These are phyloP conservation scores for Dolichotis patagonum DNA, from an alignment of 2,113 vertebrate species.

Conservation along the genomic window DNA sequence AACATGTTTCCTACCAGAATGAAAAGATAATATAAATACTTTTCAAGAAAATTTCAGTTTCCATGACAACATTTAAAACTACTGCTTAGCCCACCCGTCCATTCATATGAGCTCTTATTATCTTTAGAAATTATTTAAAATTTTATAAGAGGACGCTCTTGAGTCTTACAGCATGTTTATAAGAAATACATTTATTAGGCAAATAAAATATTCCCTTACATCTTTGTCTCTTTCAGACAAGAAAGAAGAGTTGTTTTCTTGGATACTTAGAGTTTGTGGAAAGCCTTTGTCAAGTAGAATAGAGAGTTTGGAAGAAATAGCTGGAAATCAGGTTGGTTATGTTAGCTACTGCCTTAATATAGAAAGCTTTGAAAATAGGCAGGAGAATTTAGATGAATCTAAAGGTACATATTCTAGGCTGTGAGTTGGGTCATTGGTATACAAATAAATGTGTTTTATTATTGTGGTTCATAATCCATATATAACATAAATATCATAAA, in stretches of 20 bases:
- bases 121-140: constrained; percentile 60
- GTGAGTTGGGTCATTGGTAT: not conserved
- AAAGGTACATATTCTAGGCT: not conserved
- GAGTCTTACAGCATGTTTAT: constrained; percentile 35
- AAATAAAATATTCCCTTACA: constrained; percentile 35
- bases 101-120: constrained; percentile 48
- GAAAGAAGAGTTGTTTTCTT: constrained; percentile 44
- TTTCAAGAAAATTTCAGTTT: constrained; percentile 63
- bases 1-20: constrained; percentile 50
- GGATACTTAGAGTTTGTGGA: not conserved
- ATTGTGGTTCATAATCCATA: not conserved
- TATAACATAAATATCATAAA: constrained; percentile 30
- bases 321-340: constrained; percentile 3
- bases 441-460: constrained; percentile 38
- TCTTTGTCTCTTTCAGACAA: constrained; percentile 61
- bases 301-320: constrained; percentile 39
- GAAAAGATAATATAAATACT: constrained; percentile 54
- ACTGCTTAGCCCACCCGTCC: constrained; percentile 31
- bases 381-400: not conserved
- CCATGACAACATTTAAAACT: constrained; percentile 54
- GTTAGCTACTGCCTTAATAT: not conserved
- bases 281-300: not conserved
- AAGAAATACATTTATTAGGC: constrained; percentile 48
- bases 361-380: constrained; percentile 28
- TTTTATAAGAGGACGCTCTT: constrained; percentile 35